phyloP scores from a whole-genome alignment of 2,797 vertebrate species.

The Pangasius djambal region DNA sequence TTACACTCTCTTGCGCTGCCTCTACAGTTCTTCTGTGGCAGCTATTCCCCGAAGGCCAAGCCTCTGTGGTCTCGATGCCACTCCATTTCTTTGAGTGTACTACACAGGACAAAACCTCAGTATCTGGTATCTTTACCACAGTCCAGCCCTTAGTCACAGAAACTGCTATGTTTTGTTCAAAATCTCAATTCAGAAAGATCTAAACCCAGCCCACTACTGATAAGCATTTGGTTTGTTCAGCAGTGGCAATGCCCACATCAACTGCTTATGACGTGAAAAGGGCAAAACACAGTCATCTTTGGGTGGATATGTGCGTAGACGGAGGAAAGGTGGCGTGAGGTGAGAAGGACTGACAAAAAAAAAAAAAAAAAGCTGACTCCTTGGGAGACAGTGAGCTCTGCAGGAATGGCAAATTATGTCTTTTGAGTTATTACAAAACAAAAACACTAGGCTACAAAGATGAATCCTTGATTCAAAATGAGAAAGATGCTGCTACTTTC shows the following conservation, averaged over 20 bases:
- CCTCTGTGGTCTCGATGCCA: neutral
- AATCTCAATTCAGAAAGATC: neutral
- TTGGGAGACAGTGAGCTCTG: neutral
- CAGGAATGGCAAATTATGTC: neutral
- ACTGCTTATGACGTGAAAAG: conserved; percentile 34
- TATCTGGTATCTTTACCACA: neutral
- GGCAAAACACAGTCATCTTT: conserved; percentile 7
- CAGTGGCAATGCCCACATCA: conserved; percentile 1
- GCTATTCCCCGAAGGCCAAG: neutral
- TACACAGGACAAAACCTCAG: neutral
- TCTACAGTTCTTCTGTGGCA: neutral
- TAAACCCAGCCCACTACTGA: neutral
- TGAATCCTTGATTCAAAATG: neutral
- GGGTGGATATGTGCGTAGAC: conserved; percentile 28
- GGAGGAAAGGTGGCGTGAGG: conserved; percentile 6
- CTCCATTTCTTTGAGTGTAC: neutral
- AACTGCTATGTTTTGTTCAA: neutral
- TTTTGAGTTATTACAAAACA: neutral
- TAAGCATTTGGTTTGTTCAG: conserved; percentile 34
- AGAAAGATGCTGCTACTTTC: neutral
- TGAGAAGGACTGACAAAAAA: conserved; percentile 17
- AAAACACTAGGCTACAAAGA: neutral
- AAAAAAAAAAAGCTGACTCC: neutral
- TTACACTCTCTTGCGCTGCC: too few relatives aligned
- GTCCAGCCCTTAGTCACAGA: neutral